A percentile compares a stretch with the other conserved stretches of the same genome.
Evolutionary conservation across 2,797 vertebrate species (phyloP).

Genomic region (Paramormyrops hopkinsi): DNA sequence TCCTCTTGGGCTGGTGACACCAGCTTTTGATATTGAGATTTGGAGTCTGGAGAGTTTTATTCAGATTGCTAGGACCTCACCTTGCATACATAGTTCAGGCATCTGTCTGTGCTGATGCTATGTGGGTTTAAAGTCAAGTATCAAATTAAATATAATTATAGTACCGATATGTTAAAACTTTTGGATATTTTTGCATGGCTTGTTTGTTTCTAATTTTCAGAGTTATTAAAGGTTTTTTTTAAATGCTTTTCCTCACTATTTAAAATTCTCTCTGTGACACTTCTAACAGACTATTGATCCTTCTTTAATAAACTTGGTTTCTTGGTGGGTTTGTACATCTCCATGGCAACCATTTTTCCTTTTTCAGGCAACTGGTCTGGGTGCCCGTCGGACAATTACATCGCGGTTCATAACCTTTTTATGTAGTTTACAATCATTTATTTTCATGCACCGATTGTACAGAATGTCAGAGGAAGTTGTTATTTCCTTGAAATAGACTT

Average conservation of each 20-base stretch:
- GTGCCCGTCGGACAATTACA: conserved; percentile 8
- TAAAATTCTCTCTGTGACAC: conserved; percentile 35
- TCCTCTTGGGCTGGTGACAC: background rate
- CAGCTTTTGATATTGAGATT: background rate
- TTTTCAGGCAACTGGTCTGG: conserved; percentile 27
- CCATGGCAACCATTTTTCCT: conserved; percentile 38
- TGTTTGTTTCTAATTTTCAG: conserved; percentile 4
- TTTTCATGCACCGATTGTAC: background rate
- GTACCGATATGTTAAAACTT: background rate
- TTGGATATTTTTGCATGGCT: background rate
- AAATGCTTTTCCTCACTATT: background rate
- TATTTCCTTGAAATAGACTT: conserved; percentile 5
- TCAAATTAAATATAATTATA: background rate
- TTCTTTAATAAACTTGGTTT: conserved; percentile 35
- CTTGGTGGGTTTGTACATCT: conserved; percentile 28
- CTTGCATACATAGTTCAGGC: background rate
- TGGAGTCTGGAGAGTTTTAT: background rate
- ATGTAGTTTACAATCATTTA: background rate
- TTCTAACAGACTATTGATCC: conserved; percentile 41
- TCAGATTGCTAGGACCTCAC: background rate
- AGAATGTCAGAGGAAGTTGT: background rate
- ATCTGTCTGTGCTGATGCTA: background rate
- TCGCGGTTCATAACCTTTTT: conserved; percentile 9
- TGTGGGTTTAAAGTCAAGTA: background rate
- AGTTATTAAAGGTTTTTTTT: background rate